These are phyloP conservation scores for Gymnogyps californianus DNA, from an alignment of 2,113 vertebrate genomes.

Conservation along the genomic window DNA sequence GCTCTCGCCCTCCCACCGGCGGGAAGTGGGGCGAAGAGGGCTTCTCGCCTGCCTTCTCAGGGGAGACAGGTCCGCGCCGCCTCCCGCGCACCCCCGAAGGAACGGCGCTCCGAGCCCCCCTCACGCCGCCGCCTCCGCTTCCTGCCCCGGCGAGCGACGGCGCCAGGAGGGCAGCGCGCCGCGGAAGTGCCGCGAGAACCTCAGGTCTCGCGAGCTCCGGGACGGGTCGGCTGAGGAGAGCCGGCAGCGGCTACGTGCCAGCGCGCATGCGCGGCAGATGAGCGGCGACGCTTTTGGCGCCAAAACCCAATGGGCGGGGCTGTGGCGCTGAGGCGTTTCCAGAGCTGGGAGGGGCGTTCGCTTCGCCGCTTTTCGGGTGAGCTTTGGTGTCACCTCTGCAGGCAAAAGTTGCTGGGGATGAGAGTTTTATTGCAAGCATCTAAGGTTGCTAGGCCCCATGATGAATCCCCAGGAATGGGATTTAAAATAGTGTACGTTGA, in stretches of 20 bases:
- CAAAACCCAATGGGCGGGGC: not conserved
- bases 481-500: accelerated
- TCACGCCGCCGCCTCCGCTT: not conserved
- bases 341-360: accelerated
- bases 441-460: accelerated
- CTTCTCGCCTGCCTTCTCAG: not conserved
- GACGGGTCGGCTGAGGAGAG: accelerated
- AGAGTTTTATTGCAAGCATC: accelerated
- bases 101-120: accelerated
- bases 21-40: accelerated
- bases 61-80: accelerated
- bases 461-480: not conserved
- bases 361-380: accelerated
- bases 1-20: not conserved
- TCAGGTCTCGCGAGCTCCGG: accelerated
- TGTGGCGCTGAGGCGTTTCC: accelerated
- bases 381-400: accelerated
- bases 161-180: not conserved
- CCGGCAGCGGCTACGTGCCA: accelerated
- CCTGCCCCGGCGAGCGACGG: accelerated
- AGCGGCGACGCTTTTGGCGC: not conserved
- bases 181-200: accelerated
- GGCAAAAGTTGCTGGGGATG: accelerated
- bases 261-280: not conserved
- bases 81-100: not conserved